phyloP scores from a whole-genome alignment of 2,888 invertebrate species.

The Mythimna lalbum region DNA sequence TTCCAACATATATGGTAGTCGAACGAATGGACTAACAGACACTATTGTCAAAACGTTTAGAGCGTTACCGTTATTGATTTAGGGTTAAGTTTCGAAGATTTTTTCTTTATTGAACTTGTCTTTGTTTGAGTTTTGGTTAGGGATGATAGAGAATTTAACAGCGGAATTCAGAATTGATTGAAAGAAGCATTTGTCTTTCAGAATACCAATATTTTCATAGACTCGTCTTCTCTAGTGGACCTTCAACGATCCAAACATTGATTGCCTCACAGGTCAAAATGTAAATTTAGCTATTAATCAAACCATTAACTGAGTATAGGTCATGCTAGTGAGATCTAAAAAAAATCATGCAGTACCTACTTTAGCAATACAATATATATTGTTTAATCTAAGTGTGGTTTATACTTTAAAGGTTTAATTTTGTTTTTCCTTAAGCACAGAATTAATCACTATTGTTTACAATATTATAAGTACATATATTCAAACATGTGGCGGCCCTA shows the following conservation, averaged over 20 bases:
- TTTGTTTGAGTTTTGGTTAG: constrained; percentile 53
- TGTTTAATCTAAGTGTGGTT: neutral
- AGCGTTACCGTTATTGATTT: neutral
- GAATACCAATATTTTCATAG: neutral
- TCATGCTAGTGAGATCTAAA: too few species aligned
- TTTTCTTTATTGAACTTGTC: constrained; percentile 33
- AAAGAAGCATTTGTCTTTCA: neutral
- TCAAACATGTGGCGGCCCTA: constrained; percentile 32
- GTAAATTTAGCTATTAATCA: neutral
- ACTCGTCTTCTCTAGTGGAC: neutral
- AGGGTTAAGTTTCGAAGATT: constrained; percentile 15
- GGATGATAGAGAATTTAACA: constrained; percentile 29
- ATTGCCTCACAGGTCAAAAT: neutral
- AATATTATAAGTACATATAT: neutral
- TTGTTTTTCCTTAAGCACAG: neutral
- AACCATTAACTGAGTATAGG: neutral
- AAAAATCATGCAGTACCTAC: neutral
- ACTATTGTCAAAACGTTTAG: constrained; percentile 28
- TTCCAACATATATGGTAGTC: constrained; percentile 46
- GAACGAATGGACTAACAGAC: constrained; percentile 39
- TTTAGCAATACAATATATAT: too few species aligned
- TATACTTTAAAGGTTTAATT: neutral
- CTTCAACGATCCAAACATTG: neutral
- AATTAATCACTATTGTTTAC: constrained; percentile 35
- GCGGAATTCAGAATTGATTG: neutral